Conservation (phyloP, 2,797 vertebrate species). For the Scomberomorus guttatus region DNA sequence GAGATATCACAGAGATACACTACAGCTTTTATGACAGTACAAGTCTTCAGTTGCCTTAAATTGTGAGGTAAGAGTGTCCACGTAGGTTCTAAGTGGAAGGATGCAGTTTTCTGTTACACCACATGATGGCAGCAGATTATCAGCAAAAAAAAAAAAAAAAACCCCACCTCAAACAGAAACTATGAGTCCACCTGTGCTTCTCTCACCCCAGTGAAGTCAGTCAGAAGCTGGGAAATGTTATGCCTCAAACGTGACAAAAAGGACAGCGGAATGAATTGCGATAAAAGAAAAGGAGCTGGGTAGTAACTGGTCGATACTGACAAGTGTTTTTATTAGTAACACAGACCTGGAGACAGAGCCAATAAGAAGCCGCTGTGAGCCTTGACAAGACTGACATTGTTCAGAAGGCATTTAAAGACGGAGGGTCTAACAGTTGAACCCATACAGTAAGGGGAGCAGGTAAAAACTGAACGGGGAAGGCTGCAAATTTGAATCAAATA, state of each 20-base stretch:
- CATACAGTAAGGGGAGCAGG: slow-evolving; percentile 59
- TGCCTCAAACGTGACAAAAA: neutral
- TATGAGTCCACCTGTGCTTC: neutral
- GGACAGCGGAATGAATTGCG: neutral
- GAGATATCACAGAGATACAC: neutral
- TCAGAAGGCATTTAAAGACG: slow-evolving; percentile 83
- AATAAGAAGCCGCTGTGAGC: slow-evolving; percentile 81
- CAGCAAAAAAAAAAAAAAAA: neutral
- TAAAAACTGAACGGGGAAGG: slow-evolving; percentile 58
- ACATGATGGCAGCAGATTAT: slow-evolving; percentile 64
- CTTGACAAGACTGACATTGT: slow-evolving; percentile 81
- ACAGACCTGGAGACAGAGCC: slow-evolving; percentile 85
- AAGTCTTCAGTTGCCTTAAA: neutral
- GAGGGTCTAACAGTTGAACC: slow-evolving; percentile 66
- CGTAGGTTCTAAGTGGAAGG: neutral
- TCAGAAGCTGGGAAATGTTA: slow-evolving; percentile 20
- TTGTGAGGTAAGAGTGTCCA: neutral
- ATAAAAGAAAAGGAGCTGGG: slow-evolving; percentile 63
- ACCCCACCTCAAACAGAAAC: neutral
- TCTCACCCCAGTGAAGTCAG: neutral
- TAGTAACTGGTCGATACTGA: slow-evolving; percentile 81
- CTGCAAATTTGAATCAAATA: slow-evolving; percentile 71
- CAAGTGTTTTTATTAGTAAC: slow-evolving; percentile 88
- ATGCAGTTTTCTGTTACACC: slow-evolving; percentile 44
- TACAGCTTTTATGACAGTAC: too few species aligned